These are phyloP conservation scores for Acanthurus tractus DNA, from an alignment of 2,797 vertebrate genomes.

Conservation along the genomic window DNA sequence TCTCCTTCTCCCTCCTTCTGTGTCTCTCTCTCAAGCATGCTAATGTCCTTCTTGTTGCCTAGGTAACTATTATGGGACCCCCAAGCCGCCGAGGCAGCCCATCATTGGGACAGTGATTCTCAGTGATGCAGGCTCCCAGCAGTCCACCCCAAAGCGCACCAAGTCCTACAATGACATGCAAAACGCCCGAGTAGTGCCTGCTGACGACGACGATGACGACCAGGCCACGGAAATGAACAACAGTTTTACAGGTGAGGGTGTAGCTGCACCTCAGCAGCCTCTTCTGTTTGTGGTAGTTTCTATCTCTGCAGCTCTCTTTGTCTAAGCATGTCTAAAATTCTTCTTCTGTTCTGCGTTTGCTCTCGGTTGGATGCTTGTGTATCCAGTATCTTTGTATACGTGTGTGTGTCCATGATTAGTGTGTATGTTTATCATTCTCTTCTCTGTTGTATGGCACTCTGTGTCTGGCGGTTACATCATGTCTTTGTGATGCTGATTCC, in stretches of 20 bases:
- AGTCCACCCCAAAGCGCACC: conserved; percentile 94
- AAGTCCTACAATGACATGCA: conserved; percentile 99
- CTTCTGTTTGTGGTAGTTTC: conserved; percentile 28
- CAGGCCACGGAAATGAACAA: conserved; percentile 98
- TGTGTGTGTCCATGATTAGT: conserved; percentile 38
- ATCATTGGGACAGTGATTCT: conserved; percentile 96
- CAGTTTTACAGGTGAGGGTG: conserved; percentile 96
- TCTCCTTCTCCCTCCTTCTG: conserved; percentile 60
- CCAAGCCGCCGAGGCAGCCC: conserved; percentile 97
- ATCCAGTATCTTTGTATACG: conserved; percentile 1
- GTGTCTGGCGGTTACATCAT: conserved; percentile 84
- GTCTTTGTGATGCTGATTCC: conserved; percentile 78
- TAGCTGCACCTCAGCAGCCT: conserved; percentile 17
- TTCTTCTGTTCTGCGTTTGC: conserved; percentile 65
- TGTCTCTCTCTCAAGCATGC: conserved; percentile 87
- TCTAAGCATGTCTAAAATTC: conserved; percentile 18
- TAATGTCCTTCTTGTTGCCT: conserved; percentile 93
- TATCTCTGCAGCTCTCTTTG: conserved; percentile 16
- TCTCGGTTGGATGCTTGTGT: conserved; percentile 15
- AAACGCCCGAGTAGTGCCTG: conserved; percentile 95
- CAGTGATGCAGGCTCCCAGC: conserved; percentile 94
- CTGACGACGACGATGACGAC: conserved; percentile 91
- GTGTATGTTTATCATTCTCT: conserved; percentile 53
- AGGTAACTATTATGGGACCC: conserved; percentile 99
- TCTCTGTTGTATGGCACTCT: conserved; percentile 50